Base-by-base conservation (phyloP, 2,797 vertebrate species). In the Peromyscus melanophrys region DNA sequence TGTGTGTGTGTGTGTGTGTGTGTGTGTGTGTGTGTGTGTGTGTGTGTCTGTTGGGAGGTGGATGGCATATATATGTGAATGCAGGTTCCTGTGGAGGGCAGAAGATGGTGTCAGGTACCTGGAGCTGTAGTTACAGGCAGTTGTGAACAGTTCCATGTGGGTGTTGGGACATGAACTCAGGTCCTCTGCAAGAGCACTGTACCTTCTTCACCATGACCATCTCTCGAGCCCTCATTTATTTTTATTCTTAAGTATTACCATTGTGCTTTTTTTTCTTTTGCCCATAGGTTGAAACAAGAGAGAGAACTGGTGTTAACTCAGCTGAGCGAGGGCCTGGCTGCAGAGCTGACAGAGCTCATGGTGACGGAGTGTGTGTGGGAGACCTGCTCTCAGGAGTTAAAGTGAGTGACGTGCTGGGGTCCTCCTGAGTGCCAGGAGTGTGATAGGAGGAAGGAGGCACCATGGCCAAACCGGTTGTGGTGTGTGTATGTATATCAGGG, bases 201-300 rank as follows among this genome's bases (percentile, higher is more conserved):
- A 31, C 31, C 14, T 34, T 69, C 83, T 86, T 67, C 69, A 52
- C 83, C 31, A 14, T 10, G 31, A 19, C 23, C 49, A 19, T 52
- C 49, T 52, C 46, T 71, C 19, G 4, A 27, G 7, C 14, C 57
- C 49, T 65, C 88, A 6, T 29, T 77, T 19, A 11, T 7, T 61
- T 85, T 96, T 69, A 65, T 94, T 97, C 17, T 40, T 29, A 76
- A 69, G 40, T 29, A 1, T 95, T n/a, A 16, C 10, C 25, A 67
- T 17, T 87, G 40, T 78, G 11, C 89, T 9, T 37, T 89, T 65
- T 65, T 65, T 19, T 46, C 43, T 17, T 93, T 49, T 37, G 78
- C 77, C 4, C 88, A 76, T 97, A 99, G 99, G 98, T 98, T 98
- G 96, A 99, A 97, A 92, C 99, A 98, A 95, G 99, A 99, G 98